Evolutionary conservation across 2,113 vertebrate species (phyloP).

Genomic region (Bolborhynchus lineola): DNA sequence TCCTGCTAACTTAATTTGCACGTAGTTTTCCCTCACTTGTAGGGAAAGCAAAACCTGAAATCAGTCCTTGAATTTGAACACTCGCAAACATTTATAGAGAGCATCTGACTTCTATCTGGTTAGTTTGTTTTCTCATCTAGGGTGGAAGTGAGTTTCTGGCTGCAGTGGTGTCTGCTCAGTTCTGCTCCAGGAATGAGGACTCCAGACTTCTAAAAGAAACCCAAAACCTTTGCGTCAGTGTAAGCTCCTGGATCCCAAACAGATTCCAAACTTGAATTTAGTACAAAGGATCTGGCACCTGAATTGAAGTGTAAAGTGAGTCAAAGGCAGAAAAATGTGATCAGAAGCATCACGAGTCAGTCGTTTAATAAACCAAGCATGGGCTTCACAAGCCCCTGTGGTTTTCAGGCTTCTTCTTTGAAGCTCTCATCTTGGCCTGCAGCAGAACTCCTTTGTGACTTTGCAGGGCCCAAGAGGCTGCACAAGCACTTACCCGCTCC

Average conservation of each 20-base stretch:
- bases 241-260: background rate
- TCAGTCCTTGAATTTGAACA: conserved; percentile 29
- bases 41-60: conserved; percentile 45
- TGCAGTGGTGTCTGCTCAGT: conserved; percentile 19
- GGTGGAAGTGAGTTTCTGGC: conserved; percentile 24
- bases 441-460: background rate
- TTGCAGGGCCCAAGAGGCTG: background rate
- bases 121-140: conserved; percentile 52
- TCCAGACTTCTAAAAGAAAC: background rate
- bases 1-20: background rate
- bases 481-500: background rate
- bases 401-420: background rate
- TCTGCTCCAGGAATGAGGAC: conserved; percentile 32
- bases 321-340: background rate
- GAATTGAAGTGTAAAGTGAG: background rate
- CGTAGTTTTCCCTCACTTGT: conserved; percentile 1
- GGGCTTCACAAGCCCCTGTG: background rate
- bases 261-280: background rate
- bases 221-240: background rate
- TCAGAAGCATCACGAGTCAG: background rate
- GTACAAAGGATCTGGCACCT: conserved; percentile 9
- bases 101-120: conserved; percentile 61
- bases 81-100: conserved; percentile 33
- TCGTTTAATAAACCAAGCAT: background rate
- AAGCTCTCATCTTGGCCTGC: background rate